Evolutionary conservation across 2,113 vertebrate species (phyloP).

Genomic region (Brachionichthys hirsutus): DNA sequence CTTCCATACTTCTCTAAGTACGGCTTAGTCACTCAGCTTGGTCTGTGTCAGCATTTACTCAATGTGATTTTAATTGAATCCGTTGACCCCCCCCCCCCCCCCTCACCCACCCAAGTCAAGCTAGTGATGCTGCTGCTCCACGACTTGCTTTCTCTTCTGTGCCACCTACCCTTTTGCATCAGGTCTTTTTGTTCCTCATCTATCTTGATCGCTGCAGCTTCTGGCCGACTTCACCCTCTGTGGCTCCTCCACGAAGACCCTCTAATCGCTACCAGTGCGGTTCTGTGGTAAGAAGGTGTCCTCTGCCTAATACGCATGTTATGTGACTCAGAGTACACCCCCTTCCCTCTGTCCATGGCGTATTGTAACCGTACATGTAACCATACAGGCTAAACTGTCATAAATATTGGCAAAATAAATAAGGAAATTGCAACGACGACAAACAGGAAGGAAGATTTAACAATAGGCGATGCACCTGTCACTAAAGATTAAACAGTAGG

Average conservation of each 20-base stretch:
- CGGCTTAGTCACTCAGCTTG: conserved; percentile 10
- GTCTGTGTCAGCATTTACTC: conserved; percentile 48
- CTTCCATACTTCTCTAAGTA: conserved; percentile 37
- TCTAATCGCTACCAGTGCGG: conserved; percentile 68
- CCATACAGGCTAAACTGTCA: conserved; percentile 22
- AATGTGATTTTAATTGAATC: conserved; percentile 74
- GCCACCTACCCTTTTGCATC: conserved; percentile 12
- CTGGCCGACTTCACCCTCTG: conserved; percentile 66
- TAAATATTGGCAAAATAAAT: conserved; percentile 16
- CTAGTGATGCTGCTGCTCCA: conserved; percentile 58
- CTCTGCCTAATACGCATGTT: conserved; percentile 33
- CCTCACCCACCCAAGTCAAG: conserved; percentile 54
- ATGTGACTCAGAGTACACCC: conserved; percentile 33
- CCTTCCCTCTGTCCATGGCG: conserved; percentile 21
- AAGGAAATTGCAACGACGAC: conserved; percentile 37
- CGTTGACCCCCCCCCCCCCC: conserved; percentile 5
- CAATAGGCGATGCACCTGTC: conserved; percentile 35
- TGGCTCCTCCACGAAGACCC: conserved; percentile 62
- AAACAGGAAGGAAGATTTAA: conserved; percentile 46
- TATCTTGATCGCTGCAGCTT: conserved; percentile 64
- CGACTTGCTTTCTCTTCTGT: conserved; percentile 53
- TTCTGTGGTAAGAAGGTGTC: conserved; percentile 59
- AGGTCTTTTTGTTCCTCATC: conserved; percentile 65
- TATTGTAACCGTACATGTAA: conserved; percentile 33
- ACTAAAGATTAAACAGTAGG: conserved; percentile 38